Base-by-base conservation (phyloP, 2,888 invertebrate genomes). In the Torymus aiolomorphi region DNA sequence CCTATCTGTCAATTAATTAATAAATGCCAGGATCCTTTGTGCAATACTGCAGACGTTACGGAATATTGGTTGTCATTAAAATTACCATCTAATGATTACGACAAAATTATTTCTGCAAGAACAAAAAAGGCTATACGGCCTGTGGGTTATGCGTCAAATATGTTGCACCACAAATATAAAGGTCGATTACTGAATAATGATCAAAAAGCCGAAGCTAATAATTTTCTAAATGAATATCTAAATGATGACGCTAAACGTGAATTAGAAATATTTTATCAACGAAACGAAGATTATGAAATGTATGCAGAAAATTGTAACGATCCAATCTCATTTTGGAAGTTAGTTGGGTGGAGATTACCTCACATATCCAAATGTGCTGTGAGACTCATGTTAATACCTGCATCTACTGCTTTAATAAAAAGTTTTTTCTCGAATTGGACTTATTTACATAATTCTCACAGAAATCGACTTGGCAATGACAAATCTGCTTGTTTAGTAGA, bases 11-110 rank as follows among this genome's bases (percentile, higher is more conserved):
- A 49, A 5, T 13, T 71, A 14, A 61, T 71, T 1, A 71, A 71
- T 51, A 59, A 61, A 61, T 71, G 71, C 14, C 71, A 71, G 51
- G 49, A 49, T 61, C 49, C 61, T 10, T 4, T 18, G 4, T 59
- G 5, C 1, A 71, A 59, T 49, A 24, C 49, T 5, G 51, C 59
- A 10, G 71, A 71, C 49, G n/a, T 18, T 10, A 70, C 72, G 18
- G 20, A 72, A 24, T 13, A 20, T 31, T 61, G 61, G 72, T 4
- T 70, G n/a, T 49, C 49, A 2, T 5, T 51, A 11, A 2, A 61
- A 61, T 2, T 16, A 1, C 12, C 49, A 12, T 16, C 49, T 11
- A 18, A 52, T 1, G 20, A 52, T 1, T 66, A 51, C 24, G 51
- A 66, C 16, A 31, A 49, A 2, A 14, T 42, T 5, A 61, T 24